These are phyloP conservation scores for Myrmecobius fasciatus DNA, from an alignment of 2,113 vertebrate genomes.

Conservation along the genomic window DNA sequence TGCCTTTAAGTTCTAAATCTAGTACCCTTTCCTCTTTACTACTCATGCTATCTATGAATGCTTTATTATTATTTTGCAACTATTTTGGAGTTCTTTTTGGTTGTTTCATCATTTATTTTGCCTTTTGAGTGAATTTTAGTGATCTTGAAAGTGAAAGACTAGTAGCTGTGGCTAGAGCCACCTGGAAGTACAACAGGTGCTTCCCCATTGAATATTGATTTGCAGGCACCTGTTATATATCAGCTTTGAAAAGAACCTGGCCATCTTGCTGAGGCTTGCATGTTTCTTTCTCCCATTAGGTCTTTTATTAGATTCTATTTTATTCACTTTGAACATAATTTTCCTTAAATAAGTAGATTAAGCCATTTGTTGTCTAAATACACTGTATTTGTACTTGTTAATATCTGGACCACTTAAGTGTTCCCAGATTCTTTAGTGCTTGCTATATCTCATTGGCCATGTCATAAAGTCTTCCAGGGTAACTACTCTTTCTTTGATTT, in stretches of 20 bases:
- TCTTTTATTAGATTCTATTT: accelerated
- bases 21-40: not conserved
- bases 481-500: not conserved
- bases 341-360: not conserved
- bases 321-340: not conserved
- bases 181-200: conserved; percentile 11
- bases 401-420: not conserved
- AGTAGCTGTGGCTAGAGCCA: conserved; percentile 32
- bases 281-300: not conserved
- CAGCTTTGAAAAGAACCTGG: not conserved
- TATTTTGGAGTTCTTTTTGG: not conserved
- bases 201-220: not conserved
- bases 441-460: not conserved
- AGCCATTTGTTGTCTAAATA: not conserved
- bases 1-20: not conserved
- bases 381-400: accelerated
- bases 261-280: not conserved
- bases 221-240: not conserved
- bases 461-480: not conserved
- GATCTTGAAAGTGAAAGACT: not conserved
- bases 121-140: not conserved
- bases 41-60: not conserved
- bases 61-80: not conserved
- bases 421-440: not conserved
- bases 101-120: conserved; percentile 28